Percentiles rank a stretch among this genome's conserved stretches.
phyloP scores from a whole-genome alignment of 1,140 invertebrate species.

The Caenorhabditis remanei region DNA sequence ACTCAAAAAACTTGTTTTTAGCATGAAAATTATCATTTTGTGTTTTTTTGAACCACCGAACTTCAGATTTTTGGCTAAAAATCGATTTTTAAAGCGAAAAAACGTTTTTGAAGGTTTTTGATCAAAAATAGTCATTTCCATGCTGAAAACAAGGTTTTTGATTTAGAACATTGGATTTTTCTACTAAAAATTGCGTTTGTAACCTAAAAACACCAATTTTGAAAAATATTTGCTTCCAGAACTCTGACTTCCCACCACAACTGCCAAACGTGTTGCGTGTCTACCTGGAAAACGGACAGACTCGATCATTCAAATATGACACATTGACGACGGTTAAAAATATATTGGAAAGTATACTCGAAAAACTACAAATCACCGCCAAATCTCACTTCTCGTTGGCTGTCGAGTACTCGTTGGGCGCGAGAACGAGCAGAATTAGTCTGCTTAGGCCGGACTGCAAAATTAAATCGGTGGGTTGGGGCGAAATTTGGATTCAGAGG shows the following conservation, averaged over 20 bases:
- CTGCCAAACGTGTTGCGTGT: constrained; percentile 92
- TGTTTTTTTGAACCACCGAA: no score
- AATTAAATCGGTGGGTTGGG: constrained; percentile 84
- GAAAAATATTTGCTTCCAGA: constrained; percentile 20
- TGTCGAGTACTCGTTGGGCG: constrained; percentile 89
- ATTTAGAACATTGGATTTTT: no score
- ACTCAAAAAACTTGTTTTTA: no score
- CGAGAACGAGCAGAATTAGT: constrained; percentile 87
- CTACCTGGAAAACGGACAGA: constrained; percentile 93
- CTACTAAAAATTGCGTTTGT: no score
- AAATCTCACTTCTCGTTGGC: constrained; percentile 89
- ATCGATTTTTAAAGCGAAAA: no score
- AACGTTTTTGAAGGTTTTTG: no score
- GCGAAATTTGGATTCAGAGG: background rate
- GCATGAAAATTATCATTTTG: no score
- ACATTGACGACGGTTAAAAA: constrained; percentile 88
- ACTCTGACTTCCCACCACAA: constrained; percentile 83
- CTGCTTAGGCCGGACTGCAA: constrained; percentile 87
- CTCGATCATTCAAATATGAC: constrained; percentile 96
- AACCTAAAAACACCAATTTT: no score
- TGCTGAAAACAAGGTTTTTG: no score
- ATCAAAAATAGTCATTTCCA: no score
- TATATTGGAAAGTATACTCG: constrained; percentile 84
- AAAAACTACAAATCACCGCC: constrained; percentile 87
- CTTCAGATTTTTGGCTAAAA: no score